Evolutionary conservation across 2,888 invertebrate species (phyloP).

Genomic region (Criorhina ranunculi): DNA sequence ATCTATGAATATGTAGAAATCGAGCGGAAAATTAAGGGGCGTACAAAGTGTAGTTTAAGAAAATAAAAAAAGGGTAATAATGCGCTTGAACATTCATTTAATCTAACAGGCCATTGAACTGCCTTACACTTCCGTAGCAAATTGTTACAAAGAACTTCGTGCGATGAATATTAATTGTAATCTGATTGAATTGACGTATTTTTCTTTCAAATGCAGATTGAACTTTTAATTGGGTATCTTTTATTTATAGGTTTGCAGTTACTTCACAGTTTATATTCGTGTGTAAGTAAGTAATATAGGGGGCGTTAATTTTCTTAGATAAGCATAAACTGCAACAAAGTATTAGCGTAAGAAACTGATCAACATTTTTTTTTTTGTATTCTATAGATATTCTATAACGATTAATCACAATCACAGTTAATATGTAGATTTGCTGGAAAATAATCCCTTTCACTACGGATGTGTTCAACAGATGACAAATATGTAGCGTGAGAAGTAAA

Average conservation of each 20-base stretch:
- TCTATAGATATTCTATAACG: background rate
- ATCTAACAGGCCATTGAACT: conserved; percentile 48
- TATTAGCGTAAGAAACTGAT: background rate
- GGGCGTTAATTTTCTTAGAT: conserved; percentile 47
- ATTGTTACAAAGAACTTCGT: conserved; percentile 30
- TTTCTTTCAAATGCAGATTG: conserved; percentile 31
- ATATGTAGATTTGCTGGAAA: too few species aligned
- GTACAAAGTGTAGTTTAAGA: background rate
- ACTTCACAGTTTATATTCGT: conserved; percentile 17
- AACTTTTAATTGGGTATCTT: conserved; percentile 53
- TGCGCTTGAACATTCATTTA: background rate
- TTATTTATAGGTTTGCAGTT: conserved; percentile 27
- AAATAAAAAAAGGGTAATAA: background rate
- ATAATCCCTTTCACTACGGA: background rate
- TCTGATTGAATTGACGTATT: conserved; percentile 20
- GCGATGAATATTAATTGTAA: conserved; percentile 53
- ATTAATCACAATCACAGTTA: too few species aligned
- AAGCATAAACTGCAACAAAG: background rate
- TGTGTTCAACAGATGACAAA: conserved; percentile 45
- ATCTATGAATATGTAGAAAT: background rate
- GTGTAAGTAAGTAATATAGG: conserved; percentile 20
- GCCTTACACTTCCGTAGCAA: conserved; percentile 45
- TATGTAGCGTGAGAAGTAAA: background rate
- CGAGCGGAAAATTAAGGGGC: background rate
- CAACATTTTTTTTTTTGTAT: background rate